Conservation (phyloP, 2,113 vertebrate species). For the Gymnobelideus leadbeateri region DNA sequence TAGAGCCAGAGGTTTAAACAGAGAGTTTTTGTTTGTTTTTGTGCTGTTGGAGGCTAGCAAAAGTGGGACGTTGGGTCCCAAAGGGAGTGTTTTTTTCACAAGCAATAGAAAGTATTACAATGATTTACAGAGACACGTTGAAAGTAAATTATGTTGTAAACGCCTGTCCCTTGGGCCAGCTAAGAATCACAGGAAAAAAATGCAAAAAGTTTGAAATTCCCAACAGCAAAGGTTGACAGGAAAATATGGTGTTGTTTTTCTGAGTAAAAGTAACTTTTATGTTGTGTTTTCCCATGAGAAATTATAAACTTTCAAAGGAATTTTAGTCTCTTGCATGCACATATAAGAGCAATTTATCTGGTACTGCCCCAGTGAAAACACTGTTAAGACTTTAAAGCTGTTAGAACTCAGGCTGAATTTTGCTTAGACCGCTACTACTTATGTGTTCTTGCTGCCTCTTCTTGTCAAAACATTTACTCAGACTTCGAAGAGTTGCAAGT, state of each 20-base stretch:
- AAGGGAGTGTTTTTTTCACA: conserved; percentile 70
- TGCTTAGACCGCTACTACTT: conserved; percentile 86
- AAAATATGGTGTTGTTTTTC: conserved; percentile 92
- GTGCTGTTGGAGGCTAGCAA: conserved; percentile 58
- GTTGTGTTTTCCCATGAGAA: conserved; percentile 91
- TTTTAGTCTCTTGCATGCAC: conserved; percentile 88
- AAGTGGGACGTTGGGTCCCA: conserved; percentile 80
- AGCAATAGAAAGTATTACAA: conserved; percentile 88
- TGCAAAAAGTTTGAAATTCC: conserved; percentile 91
- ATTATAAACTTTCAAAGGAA: conserved; percentile 92
- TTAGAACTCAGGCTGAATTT: conserved; percentile 87
- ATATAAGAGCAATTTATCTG: conserved; percentile 90
- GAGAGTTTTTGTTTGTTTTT: conserved; percentile 57
- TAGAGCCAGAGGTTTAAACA: conserved; percentile 32
- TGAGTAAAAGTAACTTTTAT: conserved; percentile 90
- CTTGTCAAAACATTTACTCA: conserved; percentile 91
- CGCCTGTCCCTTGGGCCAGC: conserved; percentile 86
- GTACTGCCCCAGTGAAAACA: conserved; percentile 88
- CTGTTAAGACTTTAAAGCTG: conserved; percentile 89
- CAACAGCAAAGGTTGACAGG: conserved; percentile 91
- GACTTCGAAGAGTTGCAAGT: conserved; percentile 86
- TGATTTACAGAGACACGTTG: conserved; percentile 91
- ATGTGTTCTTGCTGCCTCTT: conserved; percentile 88
- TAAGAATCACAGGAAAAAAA: conserved; percentile 91
- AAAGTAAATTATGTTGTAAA: conserved; percentile 93